Evolutionary conservation across 2,888 invertebrate species (phyloP).

Genomic region (Drosophila atripex): DNA sequence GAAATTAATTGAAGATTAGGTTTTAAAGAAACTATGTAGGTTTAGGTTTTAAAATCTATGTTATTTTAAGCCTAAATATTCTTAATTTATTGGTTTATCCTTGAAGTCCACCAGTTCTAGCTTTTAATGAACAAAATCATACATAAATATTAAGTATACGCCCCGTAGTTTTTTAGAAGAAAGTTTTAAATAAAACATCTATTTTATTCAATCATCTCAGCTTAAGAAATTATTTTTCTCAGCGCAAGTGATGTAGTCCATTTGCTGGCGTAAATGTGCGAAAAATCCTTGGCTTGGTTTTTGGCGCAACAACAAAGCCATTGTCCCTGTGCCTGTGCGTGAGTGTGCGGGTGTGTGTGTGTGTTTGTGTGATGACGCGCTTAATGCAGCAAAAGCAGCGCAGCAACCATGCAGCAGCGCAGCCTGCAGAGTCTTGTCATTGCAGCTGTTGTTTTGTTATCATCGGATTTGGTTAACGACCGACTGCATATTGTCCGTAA

Average conservation of each 20-base stretch:
- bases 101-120: neutral
- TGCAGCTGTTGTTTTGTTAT: constrained; percentile 39
- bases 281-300: constrained; percentile 78
- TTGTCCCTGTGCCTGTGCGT: constrained; percentile 23
- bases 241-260: constrained; percentile 49
- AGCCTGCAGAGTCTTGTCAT: neutral
- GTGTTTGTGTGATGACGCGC: constrained; percentile 60
- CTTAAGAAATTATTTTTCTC: neutral
- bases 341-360: constrained; percentile 14
- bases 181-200: neutral
- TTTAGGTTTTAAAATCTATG: no score
- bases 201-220: no score
- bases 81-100: no score
- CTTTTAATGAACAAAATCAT: neutral
- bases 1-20: no score
- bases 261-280: constrained; percentile 67
- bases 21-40: neutral
- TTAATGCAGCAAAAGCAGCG: constrained; percentile 58
- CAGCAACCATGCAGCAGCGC: constrained; percentile 29
- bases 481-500: constrained; percentile 6
- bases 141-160: neutral
- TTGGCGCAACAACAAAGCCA: constrained; percentile 74
- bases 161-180: neutral
- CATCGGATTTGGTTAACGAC: constrained; percentile 20
- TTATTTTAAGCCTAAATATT: no score